These are phyloP conservation scores for Sphaeramia orbicularis DNA, from an alignment of 2,797 vertebrate genomes.

Conservation along the genomic window DNA sequence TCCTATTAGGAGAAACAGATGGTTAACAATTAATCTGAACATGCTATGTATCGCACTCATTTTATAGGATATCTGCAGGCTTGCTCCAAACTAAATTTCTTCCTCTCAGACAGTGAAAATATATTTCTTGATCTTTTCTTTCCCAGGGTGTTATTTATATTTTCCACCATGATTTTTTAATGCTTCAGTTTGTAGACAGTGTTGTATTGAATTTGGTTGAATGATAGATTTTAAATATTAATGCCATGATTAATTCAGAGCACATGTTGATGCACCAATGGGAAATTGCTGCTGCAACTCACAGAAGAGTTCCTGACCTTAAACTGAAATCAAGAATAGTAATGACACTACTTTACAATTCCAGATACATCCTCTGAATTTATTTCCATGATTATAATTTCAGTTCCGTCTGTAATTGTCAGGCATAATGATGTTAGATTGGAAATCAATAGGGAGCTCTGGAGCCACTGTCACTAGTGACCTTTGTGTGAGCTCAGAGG, in stretches of 20 bases:
- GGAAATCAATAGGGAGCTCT: constrained; percentile 81
- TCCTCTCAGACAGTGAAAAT: neutral
- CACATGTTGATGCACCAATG: constrained; percentile 12
- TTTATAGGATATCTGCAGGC: no score
- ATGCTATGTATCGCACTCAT: no score
- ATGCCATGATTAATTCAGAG: neutral
- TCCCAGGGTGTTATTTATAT: neutral
- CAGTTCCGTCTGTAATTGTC: constrained; percentile 70
- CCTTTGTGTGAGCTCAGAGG: constrained; percentile 77
- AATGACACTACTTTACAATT: constrained; percentile 57
- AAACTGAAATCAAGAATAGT: constrained; percentile 38
- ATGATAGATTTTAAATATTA: neutral
- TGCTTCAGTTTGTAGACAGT: neutral
- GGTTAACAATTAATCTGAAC: no score
- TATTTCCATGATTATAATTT: constrained; percentile 78
- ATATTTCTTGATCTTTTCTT: neutral
- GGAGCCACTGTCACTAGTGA: constrained; percentile 77
- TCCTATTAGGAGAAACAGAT: no score
- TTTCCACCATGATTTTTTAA: neutral
- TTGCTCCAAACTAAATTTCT: neutral
- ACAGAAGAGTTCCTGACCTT: constrained; percentile 44
- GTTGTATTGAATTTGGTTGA: neutral
- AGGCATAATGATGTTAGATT: constrained; percentile 69
- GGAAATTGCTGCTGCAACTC: constrained; percentile 17
- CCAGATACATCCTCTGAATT: constrained; percentile 66